Evolutionary conservation across 2,888 invertebrate genomes (phyloP).

Genomic region (Agrochola lota): DNA sequence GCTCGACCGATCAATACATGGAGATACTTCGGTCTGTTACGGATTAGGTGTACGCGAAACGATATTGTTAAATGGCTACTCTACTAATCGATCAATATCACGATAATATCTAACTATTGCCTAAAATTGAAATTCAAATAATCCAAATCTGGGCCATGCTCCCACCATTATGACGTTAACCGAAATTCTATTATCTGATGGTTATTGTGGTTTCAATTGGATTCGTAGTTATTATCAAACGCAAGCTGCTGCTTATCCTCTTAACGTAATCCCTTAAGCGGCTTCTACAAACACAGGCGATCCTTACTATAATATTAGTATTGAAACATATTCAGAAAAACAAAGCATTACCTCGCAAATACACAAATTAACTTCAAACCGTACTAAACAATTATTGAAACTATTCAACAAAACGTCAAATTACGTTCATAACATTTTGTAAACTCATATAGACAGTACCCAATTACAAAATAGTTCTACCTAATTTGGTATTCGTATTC

Average conservation of each 20-base stretch:
- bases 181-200: conserved; percentile 10
- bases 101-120: neutral
- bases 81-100: neutral
- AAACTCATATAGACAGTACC: conserved; percentile 29
- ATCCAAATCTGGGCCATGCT: neutral
- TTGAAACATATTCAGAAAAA: neutral
- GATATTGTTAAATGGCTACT: neutral
- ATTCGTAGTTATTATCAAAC: conserved; percentile 13
- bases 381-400: conserved; percentile 30
- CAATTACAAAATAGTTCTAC: conserved; percentile 40
- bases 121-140: neutral
- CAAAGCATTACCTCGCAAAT: neutral
- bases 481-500: conserved; percentile 52
- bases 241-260: neutral
- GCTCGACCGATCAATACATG: too few species aligned
- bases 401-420: conserved; percentile 23
- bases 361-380: conserved; percentile 1
- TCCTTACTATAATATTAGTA: neutral
- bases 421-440: conserved; percentile 26
- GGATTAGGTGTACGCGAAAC: neutral
- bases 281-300: neutral
- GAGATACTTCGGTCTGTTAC: too few species aligned
- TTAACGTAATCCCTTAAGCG: conserved; percentile 9
- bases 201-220: neutral
- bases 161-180: neutral